Base-by-base conservation (phyloP, 1,140 invertebrate species). In the Neuroterus valhalla region DNA sequence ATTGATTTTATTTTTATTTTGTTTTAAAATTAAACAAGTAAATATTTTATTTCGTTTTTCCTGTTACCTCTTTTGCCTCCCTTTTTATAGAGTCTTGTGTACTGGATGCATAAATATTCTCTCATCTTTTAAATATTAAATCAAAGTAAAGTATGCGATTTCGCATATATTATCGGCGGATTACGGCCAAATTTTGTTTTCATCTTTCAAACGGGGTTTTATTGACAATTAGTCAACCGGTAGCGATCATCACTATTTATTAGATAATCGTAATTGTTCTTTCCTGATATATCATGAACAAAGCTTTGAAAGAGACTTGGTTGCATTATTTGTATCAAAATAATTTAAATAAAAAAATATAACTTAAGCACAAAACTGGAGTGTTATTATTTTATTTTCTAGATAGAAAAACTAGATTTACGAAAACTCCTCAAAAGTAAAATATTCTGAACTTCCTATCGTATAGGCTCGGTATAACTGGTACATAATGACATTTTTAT, bases 321-420 rank as follows among this genome's bases (percentile, higher is more conserved):
- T 81, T 79, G 72, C 80, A 82, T 81, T 81, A 81, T 81, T 84
- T 84, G 82, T 84, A 84, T 81, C 76, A 76, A 80, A 38, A 79
- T 76, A 26, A 68, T 82, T 17, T 72, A 71, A 83, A 81, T 80
- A 83, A 81, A 83, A 79, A 75, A 76, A 62, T 62, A 52, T 52
- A 62, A 62, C 55, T 62, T 62, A 38, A 62, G 21, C 21, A 62
- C 26, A 62, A n/a, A 62, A 62, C 12, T 62, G 3, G 23, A 62
- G 14, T 31, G 3, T 38, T 62, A n/a, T 62, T 62, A 6, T 26
- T n/a, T 31, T 62, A 31, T 50, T 48, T 17, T 48, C n/a, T n/a
- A n/a, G n/a, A n/a, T n/a, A n/a, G n/a, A n/a, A n/a, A n/a, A n/a
- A n/a, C n/a, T n/a, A n/a, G n/a, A n/a, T n/a, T n/a, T n/a, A n/a